These are phyloP conservation scores for Parnassius glacialis DNA, from an alignment of 2,888 invertebrate species.

Conservation along the genomic window DNA sequence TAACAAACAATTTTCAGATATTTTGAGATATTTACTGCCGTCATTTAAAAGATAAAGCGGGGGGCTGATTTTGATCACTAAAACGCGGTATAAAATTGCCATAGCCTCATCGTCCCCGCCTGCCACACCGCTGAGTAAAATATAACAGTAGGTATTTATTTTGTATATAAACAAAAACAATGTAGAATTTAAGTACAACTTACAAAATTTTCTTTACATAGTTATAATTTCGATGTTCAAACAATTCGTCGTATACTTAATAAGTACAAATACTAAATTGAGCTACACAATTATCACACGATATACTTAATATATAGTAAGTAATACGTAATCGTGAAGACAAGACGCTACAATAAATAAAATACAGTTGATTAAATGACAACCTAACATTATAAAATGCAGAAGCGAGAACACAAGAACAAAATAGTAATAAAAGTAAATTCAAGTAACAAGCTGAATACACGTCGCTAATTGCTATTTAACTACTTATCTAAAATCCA, in stretches of 20 bases:
- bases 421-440: slow-evolving; percentile 35
- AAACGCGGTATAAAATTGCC: too few species aligned
- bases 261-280: slow-evolving; percentile 67
- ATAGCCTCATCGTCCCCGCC: too few species aligned
- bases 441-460: slow-evolving; percentile 47
- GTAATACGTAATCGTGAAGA: slow-evolving; percentile 58
- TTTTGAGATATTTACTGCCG: too few species aligned
- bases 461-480: slow-evolving; percentile 69
- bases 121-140: neutral
- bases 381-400: slow-evolving; percentile 51
- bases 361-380: slow-evolving; percentile 34
- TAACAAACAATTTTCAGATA: too few species aligned
- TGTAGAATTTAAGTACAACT: slow-evolving; percentile 30
- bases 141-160: slow-evolving; percentile 1
- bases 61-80: too few species aligned
- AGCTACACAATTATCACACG: slow-evolving; percentile 66
- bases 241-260: slow-evolving; percentile 61
- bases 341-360: slow-evolving; percentile 47
- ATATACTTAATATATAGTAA: slow-evolving; percentile 50
- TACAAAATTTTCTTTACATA: slow-evolving; percentile 19
- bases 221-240: slow-evolving; percentile 53
- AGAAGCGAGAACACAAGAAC: slow-evolving; percentile 59
- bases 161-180: slow-evolving; percentile 4
- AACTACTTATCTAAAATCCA: slow-evolving; percentile 26
- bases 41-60: too few species aligned